phyloP scores from a whole-genome alignment of 1,140 invertebrate genomes.

The Achatina immaculata region DNA sequence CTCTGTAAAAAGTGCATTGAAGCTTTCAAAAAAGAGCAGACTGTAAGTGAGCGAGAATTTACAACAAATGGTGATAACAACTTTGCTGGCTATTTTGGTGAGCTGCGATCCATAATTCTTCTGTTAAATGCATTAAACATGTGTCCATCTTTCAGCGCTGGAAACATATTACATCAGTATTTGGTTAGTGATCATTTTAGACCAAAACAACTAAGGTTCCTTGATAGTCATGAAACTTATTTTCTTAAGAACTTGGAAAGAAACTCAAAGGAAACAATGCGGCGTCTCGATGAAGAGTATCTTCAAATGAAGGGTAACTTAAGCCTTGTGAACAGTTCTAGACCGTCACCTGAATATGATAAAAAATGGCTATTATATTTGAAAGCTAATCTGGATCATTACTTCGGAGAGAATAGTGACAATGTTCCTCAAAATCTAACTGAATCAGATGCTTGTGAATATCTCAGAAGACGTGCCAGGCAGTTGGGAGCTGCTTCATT shows the following conservation, averaged over 20 bases:
- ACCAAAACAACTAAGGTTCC: conserved; percentile 14
- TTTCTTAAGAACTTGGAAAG: conserved; percentile 29
- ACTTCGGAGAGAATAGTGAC: conserved; percentile 44
- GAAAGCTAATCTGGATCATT: conserved; percentile 40
- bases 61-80: conserved; percentile 36
- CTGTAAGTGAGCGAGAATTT: conserved; percentile 41
- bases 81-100: conserved; percentile 46
- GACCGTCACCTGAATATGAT: not conserved
- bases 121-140: conserved; percentile 29
- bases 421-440: conserved; percentile 21
- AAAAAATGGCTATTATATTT: conserved; percentile 36
- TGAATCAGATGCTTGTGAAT: conserved; percentile 30
- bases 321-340: conserved; percentile 15
- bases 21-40: conserved; percentile 47
- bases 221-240: conserved; percentile 11
- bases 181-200: conserved; percentile 28
- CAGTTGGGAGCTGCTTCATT: conserved; percentile 34
- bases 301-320: conserved; percentile 43
- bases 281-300: conserved; percentile 41
- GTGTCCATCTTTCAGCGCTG: conserved; percentile 22
- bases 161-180: conserved; percentile 37
- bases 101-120: conserved; percentile 39
- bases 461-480: conserved; percentile 30
- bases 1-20: conserved; percentile 38
- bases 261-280: conserved; percentile 28